These are phyloP conservation scores for Hanleya hanleyi DNA, from an alignment of 2,888 invertebrate species.

Conservation along the genomic window DNA sequence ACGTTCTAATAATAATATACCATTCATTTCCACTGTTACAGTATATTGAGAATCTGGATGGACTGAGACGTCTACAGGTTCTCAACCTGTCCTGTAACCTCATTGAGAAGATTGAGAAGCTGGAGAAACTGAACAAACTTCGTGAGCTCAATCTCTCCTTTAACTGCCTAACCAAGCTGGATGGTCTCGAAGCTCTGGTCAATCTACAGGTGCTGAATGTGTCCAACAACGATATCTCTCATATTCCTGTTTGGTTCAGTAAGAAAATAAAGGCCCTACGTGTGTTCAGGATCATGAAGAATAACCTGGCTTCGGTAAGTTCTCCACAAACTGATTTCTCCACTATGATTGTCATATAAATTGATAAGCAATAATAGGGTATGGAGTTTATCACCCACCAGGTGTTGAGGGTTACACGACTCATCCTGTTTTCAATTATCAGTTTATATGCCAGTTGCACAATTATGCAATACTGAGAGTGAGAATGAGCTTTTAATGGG, in stretches of 20 bases:
- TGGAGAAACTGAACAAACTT: constrained; percentile 66
- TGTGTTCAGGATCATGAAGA: constrained; percentile 62
- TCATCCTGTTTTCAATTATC: no score
- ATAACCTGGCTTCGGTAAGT: constrained; percentile 67
- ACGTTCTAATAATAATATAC: no score
- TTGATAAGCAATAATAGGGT: no score
- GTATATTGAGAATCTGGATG: constrained; percentile 72
- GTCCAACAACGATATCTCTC: constrained; percentile 66
- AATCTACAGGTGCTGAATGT: constrained; percentile 66
- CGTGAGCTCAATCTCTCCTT: constrained; percentile 66
- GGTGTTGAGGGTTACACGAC: no score
- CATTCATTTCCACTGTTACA: constrained; percentile 40
- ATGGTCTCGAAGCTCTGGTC: constrained; percentile 64
- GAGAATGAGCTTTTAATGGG: no score
- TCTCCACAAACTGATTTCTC: no score
- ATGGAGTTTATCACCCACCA: no score
- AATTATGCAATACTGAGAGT: no score
- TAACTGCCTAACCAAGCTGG: constrained; percentile 66
- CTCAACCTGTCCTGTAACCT: constrained; percentile 67
- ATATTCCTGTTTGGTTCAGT: constrained; percentile 67
- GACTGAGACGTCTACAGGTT: constrained; percentile 58
- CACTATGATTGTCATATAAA: no score
- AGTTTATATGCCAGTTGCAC: no score
- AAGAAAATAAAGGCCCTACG: constrained; percentile 66
- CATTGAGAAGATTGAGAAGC: constrained; percentile 70